These are phyloP conservation scores for Pinna nobilis DNA, from an alignment of 1,140 invertebrate genomes.

Conservation along the genomic window DNA sequence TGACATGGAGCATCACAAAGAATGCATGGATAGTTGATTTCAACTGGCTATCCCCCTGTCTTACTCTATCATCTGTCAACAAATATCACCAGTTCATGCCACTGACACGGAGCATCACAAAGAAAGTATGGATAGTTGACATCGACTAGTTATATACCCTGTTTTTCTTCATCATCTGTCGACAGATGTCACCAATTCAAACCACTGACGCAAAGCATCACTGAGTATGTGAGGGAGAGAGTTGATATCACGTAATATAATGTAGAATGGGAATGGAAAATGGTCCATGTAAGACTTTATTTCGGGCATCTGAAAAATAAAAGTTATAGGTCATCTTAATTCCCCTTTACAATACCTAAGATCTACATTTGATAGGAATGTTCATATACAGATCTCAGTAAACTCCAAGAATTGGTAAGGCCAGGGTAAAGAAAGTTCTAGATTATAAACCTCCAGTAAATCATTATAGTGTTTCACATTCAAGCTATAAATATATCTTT, in stretches of 20 bases:
- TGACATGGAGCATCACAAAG: conserved; percentile 96
- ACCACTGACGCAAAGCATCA: conserved; percentile 98
- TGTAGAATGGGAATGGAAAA: conserved; percentile 99
- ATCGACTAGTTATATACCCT: too few relatives aligned
- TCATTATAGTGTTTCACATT: background rate
- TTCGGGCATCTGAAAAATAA: conserved; percentile 77
- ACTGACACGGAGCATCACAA: conserved; percentile 96
- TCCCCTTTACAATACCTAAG: background rate
- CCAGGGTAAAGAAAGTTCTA: background rate
- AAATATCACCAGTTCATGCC: conserved; percentile 95
- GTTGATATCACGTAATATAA: conserved; percentile 92
- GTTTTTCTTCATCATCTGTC: background rate
- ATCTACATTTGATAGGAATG: background rate
- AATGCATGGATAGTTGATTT: too few relatives aligned
- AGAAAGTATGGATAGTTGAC: conserved; percentile 93
- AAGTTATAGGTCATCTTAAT: background rate
- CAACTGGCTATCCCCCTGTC: too few relatives aligned
- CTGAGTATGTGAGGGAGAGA: conserved; percentile 91
- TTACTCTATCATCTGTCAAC: conserved; percentile 1
- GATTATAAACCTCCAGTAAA: background rate
- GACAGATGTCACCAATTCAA: conserved; percentile 88
- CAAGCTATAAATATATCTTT: too few relatives aligned
- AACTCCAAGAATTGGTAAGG: too few relatives aligned
- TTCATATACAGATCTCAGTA: background rate
- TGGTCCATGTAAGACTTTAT: conserved; percentile 90